Percentiles rank a stretch among this genome's conserved stretches.
These are phyloP conservation scores for Philotrypesis tridentata DNA, from an alignment of 1,140 invertebrate species.

Conservation along the genomic window DNA sequence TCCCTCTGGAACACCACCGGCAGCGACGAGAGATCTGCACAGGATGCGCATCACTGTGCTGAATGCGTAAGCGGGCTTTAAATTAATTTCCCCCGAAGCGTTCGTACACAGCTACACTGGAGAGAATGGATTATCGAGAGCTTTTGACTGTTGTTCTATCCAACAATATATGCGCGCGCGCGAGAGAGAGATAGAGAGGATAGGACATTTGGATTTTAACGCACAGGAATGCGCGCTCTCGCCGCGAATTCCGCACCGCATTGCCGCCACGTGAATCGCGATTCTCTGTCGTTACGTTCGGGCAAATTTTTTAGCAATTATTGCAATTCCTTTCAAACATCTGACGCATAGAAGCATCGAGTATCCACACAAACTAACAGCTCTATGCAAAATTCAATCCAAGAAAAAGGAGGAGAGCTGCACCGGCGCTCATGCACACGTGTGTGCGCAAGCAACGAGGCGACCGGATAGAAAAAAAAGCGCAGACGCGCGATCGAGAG, in stretches of 20 bases:
- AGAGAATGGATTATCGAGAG: background rate
- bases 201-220: background rate
- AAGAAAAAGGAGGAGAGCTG: background rate
- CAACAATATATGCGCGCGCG: background rate
- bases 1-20: background rate
- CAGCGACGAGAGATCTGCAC: background rate
- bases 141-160: no score
- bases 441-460: background rate
- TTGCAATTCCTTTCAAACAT: no score
- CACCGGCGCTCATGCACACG: background rate
- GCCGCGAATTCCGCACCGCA: no score
- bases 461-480: slow-evolving; percentile 10
- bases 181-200: background rate
- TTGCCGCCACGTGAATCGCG: no score
- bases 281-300: no score
- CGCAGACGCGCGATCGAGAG: background rate
- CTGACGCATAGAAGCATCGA: no score
- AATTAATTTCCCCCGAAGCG: slow-evolving; percentile 25
- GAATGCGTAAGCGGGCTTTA: background rate
- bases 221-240: no score
- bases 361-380: no score
- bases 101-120: background rate
- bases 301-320: no score
- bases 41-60: no score
- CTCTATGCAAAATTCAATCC: no score